These are phyloP conservation scores for Phalacrocorax aristotelis DNA, from an alignment of 2,113 vertebrate genomes.

Conservation along the genomic window DNA sequence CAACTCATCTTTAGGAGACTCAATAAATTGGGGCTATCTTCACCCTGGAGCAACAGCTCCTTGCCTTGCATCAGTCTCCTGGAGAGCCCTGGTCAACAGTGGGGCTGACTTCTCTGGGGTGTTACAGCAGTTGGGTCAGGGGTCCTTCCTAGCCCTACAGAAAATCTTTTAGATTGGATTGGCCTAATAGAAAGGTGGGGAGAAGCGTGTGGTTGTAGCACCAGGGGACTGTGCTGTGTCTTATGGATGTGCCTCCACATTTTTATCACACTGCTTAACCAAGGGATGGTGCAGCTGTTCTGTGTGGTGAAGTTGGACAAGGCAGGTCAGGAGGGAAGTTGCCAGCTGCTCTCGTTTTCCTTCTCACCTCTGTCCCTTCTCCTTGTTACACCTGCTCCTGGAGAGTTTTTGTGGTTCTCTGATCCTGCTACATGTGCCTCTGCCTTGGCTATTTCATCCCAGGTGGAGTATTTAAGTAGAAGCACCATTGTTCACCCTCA, in stretches of 20 bases:
- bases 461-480: background rate
- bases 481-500: background rate
- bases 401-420: background rate
- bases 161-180: background rate
- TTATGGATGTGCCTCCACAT: background rate
- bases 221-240: background rate
- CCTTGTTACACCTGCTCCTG: background rate
- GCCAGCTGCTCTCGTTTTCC: background rate
- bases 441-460: background rate
- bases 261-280: background rate
- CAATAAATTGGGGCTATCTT: background rate
- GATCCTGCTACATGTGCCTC: background rate
- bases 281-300: background rate
- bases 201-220: background rate
- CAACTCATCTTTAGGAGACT: background rate
- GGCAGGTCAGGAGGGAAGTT: background rate
- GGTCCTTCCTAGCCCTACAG: background rate
- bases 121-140: background rate
- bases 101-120: background rate
- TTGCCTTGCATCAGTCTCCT: accelerated
- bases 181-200: background rate
- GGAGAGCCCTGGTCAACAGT: background rate
- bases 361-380: background rate
- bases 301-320: background rate
- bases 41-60: background rate